Evolutionary conservation across 2,113 vertebrate species (phyloP).

Genomic region (Bujurquina vittata): DNA sequence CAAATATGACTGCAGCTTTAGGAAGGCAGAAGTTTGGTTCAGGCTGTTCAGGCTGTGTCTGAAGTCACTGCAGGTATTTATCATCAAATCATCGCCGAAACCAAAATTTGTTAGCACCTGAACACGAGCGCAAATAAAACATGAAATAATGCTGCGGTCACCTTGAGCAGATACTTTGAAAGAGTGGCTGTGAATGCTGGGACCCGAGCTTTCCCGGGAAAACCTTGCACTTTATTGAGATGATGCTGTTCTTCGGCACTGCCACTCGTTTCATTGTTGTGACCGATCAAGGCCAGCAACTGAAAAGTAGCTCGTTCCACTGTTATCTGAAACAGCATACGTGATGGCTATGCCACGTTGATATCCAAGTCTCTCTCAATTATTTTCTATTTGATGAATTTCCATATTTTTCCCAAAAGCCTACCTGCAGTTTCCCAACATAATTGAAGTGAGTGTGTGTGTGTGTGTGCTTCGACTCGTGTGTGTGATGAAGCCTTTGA

Average conservation of each 20-base stretch:
- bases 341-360: neutral
- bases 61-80: too few species aligned
- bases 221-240: neutral
- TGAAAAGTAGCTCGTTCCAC: neutral
- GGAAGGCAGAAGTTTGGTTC: too few species aligned
- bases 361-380: neutral
- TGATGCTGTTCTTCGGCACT: neutral
- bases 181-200: neutral
- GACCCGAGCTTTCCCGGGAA: neutral
- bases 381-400: conserved; percentile 3
- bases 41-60: too few species aligned
- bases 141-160: too few species aligned
- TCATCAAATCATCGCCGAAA: too few species aligned
- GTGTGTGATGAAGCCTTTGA: neutral
- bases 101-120: too few species aligned
- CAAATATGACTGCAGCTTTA: too few species aligned
- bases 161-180: too few species aligned
- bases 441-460: neutral
- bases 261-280: neutral
- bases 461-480: neutral
- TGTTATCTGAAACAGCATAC: neutral
- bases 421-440: neutral
- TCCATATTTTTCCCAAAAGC: neutral
- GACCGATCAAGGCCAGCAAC: neutral
- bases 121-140: too few species aligned